Conservation (phyloP, 2,113 vertebrate genomes). For the Sphaerodactylus townsendi region DNA sequence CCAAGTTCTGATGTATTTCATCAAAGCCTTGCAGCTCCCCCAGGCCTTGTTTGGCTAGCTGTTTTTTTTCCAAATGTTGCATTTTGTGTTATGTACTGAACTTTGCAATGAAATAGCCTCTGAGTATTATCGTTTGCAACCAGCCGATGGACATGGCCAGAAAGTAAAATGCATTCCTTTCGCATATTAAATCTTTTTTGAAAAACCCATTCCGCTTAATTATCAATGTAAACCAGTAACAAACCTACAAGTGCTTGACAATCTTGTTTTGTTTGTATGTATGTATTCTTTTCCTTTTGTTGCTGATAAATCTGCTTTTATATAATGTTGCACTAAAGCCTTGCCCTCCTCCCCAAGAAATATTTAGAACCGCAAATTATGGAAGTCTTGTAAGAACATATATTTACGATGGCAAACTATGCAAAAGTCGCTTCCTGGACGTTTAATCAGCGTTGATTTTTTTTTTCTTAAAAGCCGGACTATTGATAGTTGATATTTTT, state of each 20-base stretch:
- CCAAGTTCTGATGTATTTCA: background rate
- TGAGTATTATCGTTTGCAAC: slow-evolving; percentile 19
- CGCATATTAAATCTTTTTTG: slow-evolving; percentile 12
- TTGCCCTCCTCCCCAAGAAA: slow-evolving; percentile 37
- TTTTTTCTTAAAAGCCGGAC: slow-evolving; percentile 12
- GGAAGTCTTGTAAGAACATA: slow-evolving; percentile 46
- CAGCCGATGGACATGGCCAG: slow-evolving; percentile 28
- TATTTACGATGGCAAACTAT: slow-evolving; percentile 34
- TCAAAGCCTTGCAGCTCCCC: background rate
- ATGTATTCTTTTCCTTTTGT: slow-evolving; percentile 43
- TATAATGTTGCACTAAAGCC: slow-evolving; percentile 69
- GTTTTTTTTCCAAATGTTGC: background rate
- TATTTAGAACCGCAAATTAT: slow-evolving; percentile 64
- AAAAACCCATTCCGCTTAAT: slow-evolving; percentile 51
- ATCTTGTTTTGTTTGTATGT: slow-evolving; percentile 55
- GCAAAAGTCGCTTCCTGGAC: slow-evolving; percentile 32
- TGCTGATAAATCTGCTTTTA: slow-evolving; percentile 49
- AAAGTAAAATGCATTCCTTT: slow-evolving; percentile 30
- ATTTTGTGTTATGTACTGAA: background rate
- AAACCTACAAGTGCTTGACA: slow-evolving; percentile 51
- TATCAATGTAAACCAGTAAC: slow-evolving; percentile 22
- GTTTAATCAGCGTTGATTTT: slow-evolving; percentile 35
- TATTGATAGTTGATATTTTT: slow-evolving; percentile 55
- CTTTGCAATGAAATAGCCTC: background rate
- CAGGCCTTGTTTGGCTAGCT: background rate